Percentiles rank a stretch among this genome's conserved stretches.
Conservation (phyloP, 2,113 vertebrate genomes). For the Burhinus oedicnemus region DNA sequence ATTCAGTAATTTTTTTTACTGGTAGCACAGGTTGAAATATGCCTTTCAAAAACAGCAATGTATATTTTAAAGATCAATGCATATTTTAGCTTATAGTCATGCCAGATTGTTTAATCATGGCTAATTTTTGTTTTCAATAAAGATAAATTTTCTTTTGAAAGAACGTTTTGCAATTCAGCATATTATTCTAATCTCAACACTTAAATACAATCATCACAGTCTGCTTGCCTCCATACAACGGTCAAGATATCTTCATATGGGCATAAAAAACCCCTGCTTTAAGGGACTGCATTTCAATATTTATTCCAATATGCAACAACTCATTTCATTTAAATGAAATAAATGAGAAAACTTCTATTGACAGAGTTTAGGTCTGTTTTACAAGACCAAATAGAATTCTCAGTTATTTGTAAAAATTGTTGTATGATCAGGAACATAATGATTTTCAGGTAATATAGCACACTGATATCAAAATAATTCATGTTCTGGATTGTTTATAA, state of each 20-base stretch:
- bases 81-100: background rate
- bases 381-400: background rate
- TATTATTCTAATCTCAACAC: background rate
- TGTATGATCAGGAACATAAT: background rate
- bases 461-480: background rate
- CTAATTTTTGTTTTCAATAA: background rate
- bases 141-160: background rate
- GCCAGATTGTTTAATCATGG: background rate
- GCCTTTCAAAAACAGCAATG: conserved; percentile 23
- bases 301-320: background rate
- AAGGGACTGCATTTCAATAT: background rate
- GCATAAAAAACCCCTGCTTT: background rate
- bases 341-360: background rate
- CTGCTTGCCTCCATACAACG: background rate
- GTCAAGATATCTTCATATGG: background rate
- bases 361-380: background rate
- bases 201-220: background rate
- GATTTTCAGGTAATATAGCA: background rate
- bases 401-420: background rate
- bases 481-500: background rate
- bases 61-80: background rate
- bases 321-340: background rate
- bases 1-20: conserved; percentile 30
- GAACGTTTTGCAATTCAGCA: background rate
- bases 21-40: conserved; percentile 46